Base-by-base conservation (phyloP, 1,140 invertebrate genomes). In the Drosophila tani region DNA sequence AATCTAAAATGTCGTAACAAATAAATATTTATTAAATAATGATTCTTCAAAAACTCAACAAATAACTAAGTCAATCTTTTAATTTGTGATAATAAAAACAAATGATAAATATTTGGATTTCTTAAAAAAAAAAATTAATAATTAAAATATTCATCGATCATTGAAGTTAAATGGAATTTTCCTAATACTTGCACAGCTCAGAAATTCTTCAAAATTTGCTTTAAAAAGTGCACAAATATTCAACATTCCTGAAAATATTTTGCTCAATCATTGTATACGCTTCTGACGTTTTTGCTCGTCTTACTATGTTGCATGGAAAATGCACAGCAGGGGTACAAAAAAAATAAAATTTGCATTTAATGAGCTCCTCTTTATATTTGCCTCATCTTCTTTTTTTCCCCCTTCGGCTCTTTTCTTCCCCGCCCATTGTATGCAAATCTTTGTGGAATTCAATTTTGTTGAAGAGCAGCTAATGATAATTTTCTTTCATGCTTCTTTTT, bases 361-460 rank as follows among this genome's bases (percentile, higher is more conserved):
- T 87, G 84, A 84, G 84, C 74, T 82, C 35, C 58, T 46, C 51
- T 17, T 29, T 67, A 27, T 67, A 27, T 40, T 32, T 32, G 14
- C 40, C 41, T 29, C 67, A 46, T 66, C 77, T 24, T 45, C 41
- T 68, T 51, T 35, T 49, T 58, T 43, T 29, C 47, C 21, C 45
- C 56, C 38, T 27, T n/a, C 2, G 14, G 15, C 19, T 45, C 21
- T 15, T 14, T 14, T 32, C 17, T 17, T n/a, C 43, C 6, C 9
- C 21, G 50, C 32, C 69, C 79, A 84, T 87, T 87, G 84, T 87
- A 87, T 87, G 84, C 79, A 87, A 87, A 87, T 87, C 53, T 76
- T 64, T 75, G 77, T 83, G 69, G 63, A 84, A 81, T 86, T 86
- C 59, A 79, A 79, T 79, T 82, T 85, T 63, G 56, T 45, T 66